These are phyloP conservation scores for Eurypyga helias DNA, from an alignment of 2,113 vertebrate genomes.

Conservation along the genomic window DNA sequence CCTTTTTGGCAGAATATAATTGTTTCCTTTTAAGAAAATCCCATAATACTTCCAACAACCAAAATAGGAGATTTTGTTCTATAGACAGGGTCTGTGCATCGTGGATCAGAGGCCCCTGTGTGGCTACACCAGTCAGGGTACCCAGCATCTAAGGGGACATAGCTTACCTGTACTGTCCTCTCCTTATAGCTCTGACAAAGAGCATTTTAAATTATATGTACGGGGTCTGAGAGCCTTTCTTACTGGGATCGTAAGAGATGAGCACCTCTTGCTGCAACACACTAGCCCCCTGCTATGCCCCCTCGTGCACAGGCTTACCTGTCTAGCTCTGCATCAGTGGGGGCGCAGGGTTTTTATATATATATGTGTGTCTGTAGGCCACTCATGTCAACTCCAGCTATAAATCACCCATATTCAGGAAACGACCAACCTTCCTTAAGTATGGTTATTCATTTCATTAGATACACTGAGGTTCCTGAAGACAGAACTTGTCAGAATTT, in stretches of 20 bases:
- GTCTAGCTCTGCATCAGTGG: not conserved
- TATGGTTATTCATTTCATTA: not conserved
- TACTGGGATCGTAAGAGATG: no score
- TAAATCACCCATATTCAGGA: not conserved
- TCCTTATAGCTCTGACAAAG: not conserved
- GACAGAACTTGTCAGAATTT: not conserved
- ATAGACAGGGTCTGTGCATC: not conserved
- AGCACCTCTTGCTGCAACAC: not conserved
- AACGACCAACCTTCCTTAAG: not conserved
- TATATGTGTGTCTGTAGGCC: not conserved
- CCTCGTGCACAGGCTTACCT: not conserved
- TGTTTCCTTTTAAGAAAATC: not conserved
- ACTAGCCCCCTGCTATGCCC: not conserved
- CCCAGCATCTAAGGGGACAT: not conserved
- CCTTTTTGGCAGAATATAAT: not conserved
- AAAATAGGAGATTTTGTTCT: not conserved
- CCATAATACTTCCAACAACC: not conserved
- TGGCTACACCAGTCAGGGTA: not conserved
- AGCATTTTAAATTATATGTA: not conserved
- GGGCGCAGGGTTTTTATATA: not conserved
- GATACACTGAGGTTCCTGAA: not conserved
- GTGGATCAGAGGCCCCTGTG: not conserved
- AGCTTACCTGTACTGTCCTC: not conserved
- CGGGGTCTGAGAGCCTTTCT: not conserved
- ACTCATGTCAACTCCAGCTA: not conserved